Evolutionary conservation across 2,113 vertebrate species (phyloP), one percentile per base, ranked within the genome.

Genomic region (Trinectes maculatus): DNA sequence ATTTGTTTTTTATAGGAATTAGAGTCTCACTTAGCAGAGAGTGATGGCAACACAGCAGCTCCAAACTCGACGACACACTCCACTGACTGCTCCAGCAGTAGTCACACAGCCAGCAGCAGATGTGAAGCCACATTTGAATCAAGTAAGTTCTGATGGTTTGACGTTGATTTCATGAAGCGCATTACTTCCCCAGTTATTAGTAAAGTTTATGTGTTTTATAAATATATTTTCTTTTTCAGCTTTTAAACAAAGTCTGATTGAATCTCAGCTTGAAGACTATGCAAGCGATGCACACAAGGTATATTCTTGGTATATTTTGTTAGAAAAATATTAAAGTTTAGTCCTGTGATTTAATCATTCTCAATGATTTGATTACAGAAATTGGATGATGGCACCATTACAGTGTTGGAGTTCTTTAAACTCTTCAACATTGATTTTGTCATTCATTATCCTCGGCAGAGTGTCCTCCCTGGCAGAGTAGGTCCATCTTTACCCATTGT

Each of bases 361-460:
- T 76, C 5, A 7, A 42, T 42, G n/a, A 55, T 67, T 73, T 78
- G 31, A 53, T 75, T 63, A 24, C 83, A 99, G 97, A 98, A 96
- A 92, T 87, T 97, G 19, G 89, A 91, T 60, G 92, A 91, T 31
- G 95, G 95, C 55, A 84, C 83, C 56, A 92, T 99, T 55, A 98
- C 96, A 0, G 88, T 96, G 44, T 87, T 88, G 5, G 96, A 98
- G 80, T 96, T 98, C 78, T 91, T 99, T n/a, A 94, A 92, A 2
- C 90, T 97, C 71, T 94, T 98, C 58, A 90, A 93, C 68, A 93
- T 96, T 22, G 93, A 96, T 6, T 86, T 95, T 78, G 90, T 94
- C 11, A 95, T 97, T 80, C 96, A 97, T 72, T 95, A 94, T 79
- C 94, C 96, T 42, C 89, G 96, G 22, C 94, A 94, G 31, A 99